phyloP scores from a whole-genome alignment of 2,113 vertebrate species.

The Barnardius zonarius region DNA sequence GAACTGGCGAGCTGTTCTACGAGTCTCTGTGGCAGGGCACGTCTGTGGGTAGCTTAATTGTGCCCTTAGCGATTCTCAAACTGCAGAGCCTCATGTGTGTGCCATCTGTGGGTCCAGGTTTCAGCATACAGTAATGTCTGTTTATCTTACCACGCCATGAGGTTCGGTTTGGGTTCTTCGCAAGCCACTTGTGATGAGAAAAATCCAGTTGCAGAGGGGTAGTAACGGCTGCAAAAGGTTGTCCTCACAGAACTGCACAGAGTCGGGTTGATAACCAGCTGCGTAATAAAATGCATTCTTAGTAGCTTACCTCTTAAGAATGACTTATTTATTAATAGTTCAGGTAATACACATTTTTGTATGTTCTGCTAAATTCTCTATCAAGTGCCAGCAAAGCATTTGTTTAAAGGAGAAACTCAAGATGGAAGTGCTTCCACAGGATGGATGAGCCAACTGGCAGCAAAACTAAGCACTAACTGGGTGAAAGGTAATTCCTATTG shows the following conservation, averaged over 20 bases:
- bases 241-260: background rate
- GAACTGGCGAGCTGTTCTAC: accelerated
- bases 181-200: background rate
- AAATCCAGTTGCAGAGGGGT: background rate
- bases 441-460: background rate
- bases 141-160: accelerated
- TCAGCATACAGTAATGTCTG: accelerated
- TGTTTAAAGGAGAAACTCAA: too few species aligned
- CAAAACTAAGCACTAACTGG: background rate
- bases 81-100: background rate
- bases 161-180: too few species aligned
- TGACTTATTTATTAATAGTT: background rate
- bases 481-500: background rate
- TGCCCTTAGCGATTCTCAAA: accelerated
- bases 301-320: background rate
- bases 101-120: accelerated
- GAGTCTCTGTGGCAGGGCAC: accelerated
- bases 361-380: background rate
- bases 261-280: background rate
- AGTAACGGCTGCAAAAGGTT: background rate
- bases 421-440: background rate
- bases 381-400: background rate
- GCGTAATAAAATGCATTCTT: background rate
- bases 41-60: too few species aligned
- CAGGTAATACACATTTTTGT: background rate